Evolutionary conservation across 2,113 vertebrate genomes (phyloP).

Genomic region (Tympanuchus pallidicinctus): DNA sequence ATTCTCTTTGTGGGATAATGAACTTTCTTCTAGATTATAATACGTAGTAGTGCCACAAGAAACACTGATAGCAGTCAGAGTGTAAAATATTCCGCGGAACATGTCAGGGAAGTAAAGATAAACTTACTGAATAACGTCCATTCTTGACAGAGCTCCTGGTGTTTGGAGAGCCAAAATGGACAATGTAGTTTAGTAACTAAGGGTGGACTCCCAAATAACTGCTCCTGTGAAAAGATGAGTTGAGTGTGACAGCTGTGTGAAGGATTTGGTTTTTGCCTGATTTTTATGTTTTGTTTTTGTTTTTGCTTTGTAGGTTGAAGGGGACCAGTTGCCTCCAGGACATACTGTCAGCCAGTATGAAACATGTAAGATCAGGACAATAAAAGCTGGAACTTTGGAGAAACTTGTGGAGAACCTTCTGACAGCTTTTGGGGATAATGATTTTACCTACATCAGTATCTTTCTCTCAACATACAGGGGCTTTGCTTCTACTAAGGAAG

Average conservation of each 20-base stretch:
- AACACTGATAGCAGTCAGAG: neutral
- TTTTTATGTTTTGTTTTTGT: neutral
- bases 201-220: neutral
- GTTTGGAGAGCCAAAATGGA: neutral
- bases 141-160: neutral
- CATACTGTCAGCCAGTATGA: conserved; percentile 94
- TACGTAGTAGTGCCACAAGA: neutral
- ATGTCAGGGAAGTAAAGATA: neutral
- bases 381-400: conserved; percentile 92
- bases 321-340: conserved; percentile 90
- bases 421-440: conserved; percentile 92
- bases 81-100: neutral
- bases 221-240: neutral
- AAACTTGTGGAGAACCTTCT: conserved; percentile 95
- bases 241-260: neutral
- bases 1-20: neutral
- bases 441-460: conserved; percentile 95
- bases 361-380: conserved; percentile 94
- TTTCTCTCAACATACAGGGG: conserved; percentile 94
- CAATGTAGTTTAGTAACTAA: neutral
- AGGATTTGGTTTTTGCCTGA: neutral
- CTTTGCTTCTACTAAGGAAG: conserved; percentile 87
- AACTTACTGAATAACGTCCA: neutral
- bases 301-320: conserved; percentile 80
- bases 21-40: neutral